These are phyloP conservation scores for Stenoptilia bipunctidactyla DNA, from an alignment of 2,888 invertebrate species.

Conservation along the genomic window DNA sequence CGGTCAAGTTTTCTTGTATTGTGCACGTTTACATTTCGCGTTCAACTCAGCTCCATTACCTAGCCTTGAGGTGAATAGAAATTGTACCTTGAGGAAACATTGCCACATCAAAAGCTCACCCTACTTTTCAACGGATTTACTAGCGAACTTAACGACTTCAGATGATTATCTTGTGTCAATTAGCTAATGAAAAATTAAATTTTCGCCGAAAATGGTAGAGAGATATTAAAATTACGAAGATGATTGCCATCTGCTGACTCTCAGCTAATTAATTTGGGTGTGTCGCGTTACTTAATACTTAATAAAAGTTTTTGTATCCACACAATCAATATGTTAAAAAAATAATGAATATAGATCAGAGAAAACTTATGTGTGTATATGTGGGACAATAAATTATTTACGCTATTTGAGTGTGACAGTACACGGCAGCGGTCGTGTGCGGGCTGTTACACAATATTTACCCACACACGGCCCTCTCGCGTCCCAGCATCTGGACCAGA, in stretches of 20 bases:
- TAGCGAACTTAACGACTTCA: conserved; percentile 47
- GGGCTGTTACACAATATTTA: conserved; percentile 29
- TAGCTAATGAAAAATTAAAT: conserved; percentile 68
- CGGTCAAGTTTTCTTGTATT: conserved; percentile 57
- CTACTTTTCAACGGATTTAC: conserved; percentile 39
- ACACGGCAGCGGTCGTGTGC: conserved; percentile 4
- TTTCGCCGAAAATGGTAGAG: background rate
- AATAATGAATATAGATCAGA: too few relatives aligned
- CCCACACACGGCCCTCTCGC: conserved; percentile 25
- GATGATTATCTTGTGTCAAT: conserved; percentile 66
- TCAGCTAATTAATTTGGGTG: too few relatives aligned
- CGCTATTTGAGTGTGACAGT: too few relatives aligned
- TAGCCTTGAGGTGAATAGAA: conserved; percentile 18
- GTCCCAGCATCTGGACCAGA: conserved; percentile 34
- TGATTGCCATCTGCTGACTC: too few relatives aligned
- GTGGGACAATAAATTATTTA: too few relatives aligned
- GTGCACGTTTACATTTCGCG: conserved; percentile 48
- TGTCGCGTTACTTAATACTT: too few relatives aligned
- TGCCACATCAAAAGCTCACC: conserved; percentile 46
- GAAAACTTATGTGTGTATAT: too few relatives aligned
- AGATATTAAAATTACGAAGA: too few relatives aligned
- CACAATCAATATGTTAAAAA: too few relatives aligned
- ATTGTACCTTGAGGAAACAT: background rate
- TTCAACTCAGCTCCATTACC: conserved; percentile 42
- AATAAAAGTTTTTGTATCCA: too few relatives aligned